phyloP scores from a whole-genome alignment of 92 coral and sea anemone species.

The Ricordea florida region DNA sequence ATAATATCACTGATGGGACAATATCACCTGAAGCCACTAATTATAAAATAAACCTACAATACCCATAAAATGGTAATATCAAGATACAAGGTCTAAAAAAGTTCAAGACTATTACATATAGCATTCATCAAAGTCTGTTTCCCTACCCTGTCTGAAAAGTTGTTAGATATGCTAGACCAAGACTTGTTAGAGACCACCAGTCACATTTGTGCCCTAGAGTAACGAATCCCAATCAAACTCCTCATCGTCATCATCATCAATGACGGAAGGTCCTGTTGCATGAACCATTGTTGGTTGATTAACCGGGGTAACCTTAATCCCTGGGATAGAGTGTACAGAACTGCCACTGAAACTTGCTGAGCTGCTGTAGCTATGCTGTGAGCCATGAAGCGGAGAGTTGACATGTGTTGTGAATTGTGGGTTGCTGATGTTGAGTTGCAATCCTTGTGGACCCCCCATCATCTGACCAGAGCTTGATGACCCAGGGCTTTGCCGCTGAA shows the following conservation, averaged over 20 bases:
- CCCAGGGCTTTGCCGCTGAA: conserved; percentile 21
- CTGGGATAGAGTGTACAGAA: conserved; percentile 75
- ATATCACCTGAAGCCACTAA: no score
- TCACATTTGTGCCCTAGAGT: conserved; percentile 37
- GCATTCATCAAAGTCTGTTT: no score
- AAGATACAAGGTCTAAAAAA: no score
- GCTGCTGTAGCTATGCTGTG: conserved; percentile 76
- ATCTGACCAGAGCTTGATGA: conserved; percentile 4
- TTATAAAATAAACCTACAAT: no score
- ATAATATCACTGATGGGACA: no score
- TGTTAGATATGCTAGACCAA: no score
- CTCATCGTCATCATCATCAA: conserved; percentile 93
- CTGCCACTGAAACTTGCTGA: conserved; percentile 73
- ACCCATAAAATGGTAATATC: no score
- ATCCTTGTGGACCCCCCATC: conserved; percentile 40
- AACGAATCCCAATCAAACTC: conserved; percentile 99
- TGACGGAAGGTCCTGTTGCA: conserved; percentile 29
- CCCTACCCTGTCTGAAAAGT: not conserved
- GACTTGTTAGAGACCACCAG: not conserved
- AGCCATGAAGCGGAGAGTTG: conserved; percentile 69
- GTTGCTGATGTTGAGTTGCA: conserved; percentile 40
- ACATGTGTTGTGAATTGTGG: conserved; percentile 43
- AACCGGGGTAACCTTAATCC: conserved; percentile 75
- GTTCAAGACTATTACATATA: no score
- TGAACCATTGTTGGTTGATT: conserved; percentile 26